Base-by-base conservation (phyloP, 2,113 vertebrate genomes). In the Dicentrarchus labrax region DNA sequence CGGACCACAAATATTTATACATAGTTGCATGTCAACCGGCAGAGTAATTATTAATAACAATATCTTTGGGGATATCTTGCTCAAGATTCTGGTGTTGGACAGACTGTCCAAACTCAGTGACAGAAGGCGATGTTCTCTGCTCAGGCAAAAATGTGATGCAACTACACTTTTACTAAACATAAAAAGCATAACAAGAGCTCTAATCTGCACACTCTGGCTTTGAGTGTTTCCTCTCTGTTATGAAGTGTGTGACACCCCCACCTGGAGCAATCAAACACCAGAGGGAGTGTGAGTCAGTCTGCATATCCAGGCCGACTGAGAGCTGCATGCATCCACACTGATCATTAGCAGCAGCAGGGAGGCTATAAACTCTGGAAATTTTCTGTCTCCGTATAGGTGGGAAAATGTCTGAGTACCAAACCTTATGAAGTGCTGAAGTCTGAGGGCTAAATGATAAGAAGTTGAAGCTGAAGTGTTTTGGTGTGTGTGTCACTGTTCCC, bases 311-410 rank as follows among this genome's bases (percentile, higher is more conserved):
- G 70, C 17, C 36, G 13, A 21, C 70, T 77, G 50, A 56, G 62
- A 80, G 83, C 66, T 59, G 66, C 65, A 53, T 76, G 70, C 71
- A 73, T 80, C 80, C 73, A 53, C 72, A 50, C 65, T 74, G 74
- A 82, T 89, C 82, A 87, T 88, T 83, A 85, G 67, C 60, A 81
- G 61, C 78, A 76, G 79, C 85, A 6, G 85, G 81, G 76, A 61
- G 69, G 76, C 86, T 85, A 50, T 24, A 56, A 78, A 84, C 75
- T 50, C 77, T 36, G 22, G 56, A 86, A 68, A 41, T 5, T 3
- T n/a, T 82, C 39, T 72, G 39, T 38, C 19, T 66, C 21, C 67
- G 16, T 3, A 17, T 9, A 76, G 75, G 68, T 30, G 76, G 45
- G 36, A 41, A 51, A 72, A 41, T 61, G 67, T 60, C 13, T 12